Percentiles rank a stretch among this genome's conserved stretches.
phyloP scores from a whole-genome alignment of 2,797 vertebrate genomes.

The Bryconaethiops microstoma region DNA sequence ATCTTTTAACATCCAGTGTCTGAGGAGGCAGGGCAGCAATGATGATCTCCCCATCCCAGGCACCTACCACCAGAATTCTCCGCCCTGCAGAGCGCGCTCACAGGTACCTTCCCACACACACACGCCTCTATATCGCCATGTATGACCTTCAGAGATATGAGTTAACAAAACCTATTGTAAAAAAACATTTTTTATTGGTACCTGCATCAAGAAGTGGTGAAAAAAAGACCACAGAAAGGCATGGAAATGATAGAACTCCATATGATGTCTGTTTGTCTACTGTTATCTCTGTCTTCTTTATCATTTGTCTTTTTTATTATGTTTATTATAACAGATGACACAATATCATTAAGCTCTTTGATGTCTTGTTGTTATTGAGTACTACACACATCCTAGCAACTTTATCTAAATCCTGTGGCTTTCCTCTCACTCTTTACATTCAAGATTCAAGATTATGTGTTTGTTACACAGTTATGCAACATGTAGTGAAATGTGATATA shows the following conservation, averaged over 20 bases:
- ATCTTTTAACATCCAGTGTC: slow-evolving; percentile 90
- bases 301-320: not conserved
- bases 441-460: too few relatives aligned
- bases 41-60: slow-evolving; percentile 90
- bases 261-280: not conserved
- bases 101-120: too few relatives aligned
- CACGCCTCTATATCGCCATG: too few relatives aligned
- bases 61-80: slow-evolving; percentile 82
- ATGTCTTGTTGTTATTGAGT: slow-evolving; percentile 4
- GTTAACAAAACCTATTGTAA: too few relatives aligned
- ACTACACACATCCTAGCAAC: not conserved
- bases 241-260: not conserved
- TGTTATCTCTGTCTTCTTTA: not conserved
- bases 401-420: not conserved
- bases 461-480: too few relatives aligned
- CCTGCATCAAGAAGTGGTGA: too few relatives aligned
- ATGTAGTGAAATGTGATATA: too few relatives aligned
- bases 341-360: too few relatives aligned
- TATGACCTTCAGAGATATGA: too few relatives aligned
- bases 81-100: slow-evolving; percentile 61
- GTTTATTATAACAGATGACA: too few relatives aligned
- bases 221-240: not conserved
- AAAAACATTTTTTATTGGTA: too few relatives aligned
- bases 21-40: slow-evolving; percentile 84
- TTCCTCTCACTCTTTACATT: not conserved